phyloP scores from a whole-genome alignment of 2,797 vertebrate genomes.

The Avahi laniger region DNA sequence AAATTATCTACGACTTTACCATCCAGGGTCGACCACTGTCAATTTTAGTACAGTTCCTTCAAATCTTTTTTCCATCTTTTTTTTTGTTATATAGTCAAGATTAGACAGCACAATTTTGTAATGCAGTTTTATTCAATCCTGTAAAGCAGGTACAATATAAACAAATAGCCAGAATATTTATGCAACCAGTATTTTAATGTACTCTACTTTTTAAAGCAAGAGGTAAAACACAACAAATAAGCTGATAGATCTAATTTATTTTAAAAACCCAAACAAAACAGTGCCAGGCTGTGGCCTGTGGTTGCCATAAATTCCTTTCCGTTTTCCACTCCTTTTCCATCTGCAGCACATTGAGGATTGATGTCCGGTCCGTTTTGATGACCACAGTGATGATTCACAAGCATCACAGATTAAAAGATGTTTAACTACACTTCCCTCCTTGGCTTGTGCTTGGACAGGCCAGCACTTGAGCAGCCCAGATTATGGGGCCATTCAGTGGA shows the following conservation, averaged over 20 bases:
- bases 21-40: background rate
- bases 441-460: background rate
- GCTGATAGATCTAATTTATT: background rate
- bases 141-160: background rate
- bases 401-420: background rate
- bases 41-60: background rate
- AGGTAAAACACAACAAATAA: constrained; percentile 6
- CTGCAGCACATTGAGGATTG: background rate
- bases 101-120: background rate
- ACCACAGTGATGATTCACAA: background rate
- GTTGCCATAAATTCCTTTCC: background rate
- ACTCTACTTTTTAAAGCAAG: constrained; percentile 36
- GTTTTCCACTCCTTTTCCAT: background rate
- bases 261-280: background rate
- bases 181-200: background rate
- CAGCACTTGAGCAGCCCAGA: background rate
- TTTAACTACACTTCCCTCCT: background rate
- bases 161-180: constrained; percentile 5
- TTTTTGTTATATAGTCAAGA: background rate
- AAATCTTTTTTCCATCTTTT: background rate
- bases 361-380: background rate
- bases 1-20: background rate
- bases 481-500: background rate
- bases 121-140: background rate
- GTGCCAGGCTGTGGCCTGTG: background rate